A percentile compares a stretch with the other conserved stretches of the same genome.
phyloP scores from a whole-genome alignment of 2,797 vertebrate species.

The Typhlichthys eigenmanni region DNA sequence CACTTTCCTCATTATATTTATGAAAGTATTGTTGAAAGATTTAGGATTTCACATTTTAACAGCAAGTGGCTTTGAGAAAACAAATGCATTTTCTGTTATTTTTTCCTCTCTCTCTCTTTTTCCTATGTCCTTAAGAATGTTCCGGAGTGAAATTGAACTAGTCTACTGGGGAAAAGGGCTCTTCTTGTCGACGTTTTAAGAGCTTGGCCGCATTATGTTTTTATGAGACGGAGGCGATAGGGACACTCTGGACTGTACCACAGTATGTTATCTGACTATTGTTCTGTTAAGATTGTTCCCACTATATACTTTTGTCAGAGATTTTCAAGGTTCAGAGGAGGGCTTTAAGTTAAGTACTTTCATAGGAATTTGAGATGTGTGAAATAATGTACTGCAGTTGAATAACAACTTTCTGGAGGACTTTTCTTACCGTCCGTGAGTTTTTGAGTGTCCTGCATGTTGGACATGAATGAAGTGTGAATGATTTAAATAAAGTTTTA shows the following conservation, averaged over 20 bases:
- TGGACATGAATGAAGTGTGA: constrained; percentile 17
- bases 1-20: constrained; percentile 51
- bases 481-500: constrained; percentile 21
- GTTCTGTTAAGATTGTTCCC: constrained; percentile 47
- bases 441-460: constrained; percentile 3
- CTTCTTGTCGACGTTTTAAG: constrained; percentile 61
- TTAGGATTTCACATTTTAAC: constrained; percentile 55
- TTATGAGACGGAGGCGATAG: constrained; percentile 61
- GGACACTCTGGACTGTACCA: constrained; percentile 45
- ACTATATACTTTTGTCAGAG: constrained; percentile 34
- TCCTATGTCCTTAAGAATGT: constrained; percentile 17
- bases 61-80: constrained; percentile 44
- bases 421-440: constrained; percentile 12
- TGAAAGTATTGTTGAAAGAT: constrained; percentile 61
- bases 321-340: constrained; percentile 39
- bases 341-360: constrained; percentile 41
- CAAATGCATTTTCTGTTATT: constrained; percentile 16
- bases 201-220: constrained; percentile 65
- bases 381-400: constrained; percentile 30
- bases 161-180: constrained; percentile 53
- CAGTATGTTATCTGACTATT: constrained; percentile 50
- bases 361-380: constrained; percentile 31
- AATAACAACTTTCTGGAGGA: constrained; percentile 50
- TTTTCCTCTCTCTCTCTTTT: constrained; percentile 8
- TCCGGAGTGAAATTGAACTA: constrained; percentile 58